Conservation (phyloP, 2,113 vertebrate species). For the Actinemys pallida region DNA sequence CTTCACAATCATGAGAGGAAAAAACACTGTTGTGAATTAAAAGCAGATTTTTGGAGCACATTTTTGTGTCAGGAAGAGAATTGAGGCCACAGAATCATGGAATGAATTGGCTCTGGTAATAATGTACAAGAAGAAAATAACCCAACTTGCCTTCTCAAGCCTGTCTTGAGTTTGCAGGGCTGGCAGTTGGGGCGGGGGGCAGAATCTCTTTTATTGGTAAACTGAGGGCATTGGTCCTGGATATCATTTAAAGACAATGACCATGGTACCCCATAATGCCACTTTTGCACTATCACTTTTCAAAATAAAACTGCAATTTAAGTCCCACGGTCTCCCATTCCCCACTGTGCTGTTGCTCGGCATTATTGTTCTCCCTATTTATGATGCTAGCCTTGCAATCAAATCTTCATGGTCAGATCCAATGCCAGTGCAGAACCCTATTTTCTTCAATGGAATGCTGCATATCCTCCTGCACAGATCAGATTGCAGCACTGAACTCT, state of each 20-base stretch:
- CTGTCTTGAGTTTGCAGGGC: not conserved
- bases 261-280: not conserved
- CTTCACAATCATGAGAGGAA: not conserved
- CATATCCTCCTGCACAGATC: not conserved
- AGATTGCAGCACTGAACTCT: not conserved
- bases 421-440: not conserved
- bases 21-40: not conserved
- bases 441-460: not conserved
- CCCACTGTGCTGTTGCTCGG: not conserved
- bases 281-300: not conserved
- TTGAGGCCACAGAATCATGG: not conserved
- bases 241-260: not conserved
- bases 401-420: rapidly evolving
- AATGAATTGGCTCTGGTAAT: not conserved
- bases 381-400: not conserved
- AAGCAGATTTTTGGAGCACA: not conserved
- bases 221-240: not conserved
- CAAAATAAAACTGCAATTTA: not conserved
- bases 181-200: too few relatives aligned
- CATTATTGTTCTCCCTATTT: not conserved
- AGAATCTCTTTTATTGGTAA: not conserved
- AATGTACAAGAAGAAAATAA: not conserved
- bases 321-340: not conserved
- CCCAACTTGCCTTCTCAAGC: not conserved
- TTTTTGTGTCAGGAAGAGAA: not conserved